Evolutionary conservation across 1,140 invertebrate species (phyloP).

Genomic region (Macrotrachela quadricornifera): DNA sequence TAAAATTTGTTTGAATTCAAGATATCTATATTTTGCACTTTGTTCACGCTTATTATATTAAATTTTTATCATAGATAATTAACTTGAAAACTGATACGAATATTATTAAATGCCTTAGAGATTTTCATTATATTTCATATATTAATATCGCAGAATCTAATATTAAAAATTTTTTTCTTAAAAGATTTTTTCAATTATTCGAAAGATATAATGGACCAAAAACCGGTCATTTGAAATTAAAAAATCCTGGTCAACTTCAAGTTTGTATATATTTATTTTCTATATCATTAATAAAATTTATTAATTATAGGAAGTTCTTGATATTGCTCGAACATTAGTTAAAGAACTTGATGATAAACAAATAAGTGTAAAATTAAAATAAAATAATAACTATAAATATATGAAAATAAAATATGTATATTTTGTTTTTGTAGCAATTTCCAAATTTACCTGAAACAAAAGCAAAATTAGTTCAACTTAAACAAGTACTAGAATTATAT

Average conservation of each 20-base stretch:
- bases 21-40: too few relatives aligned
- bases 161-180: slow-evolving; percentile 7
- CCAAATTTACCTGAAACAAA: slow-evolving; percentile 46
- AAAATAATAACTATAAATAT: too few relatives aligned
- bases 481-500: slow-evolving; percentile 94
- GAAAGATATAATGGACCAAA: slow-evolving; percentile 87
- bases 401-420: slow-evolving; percentile 29
- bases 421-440: not conserved
- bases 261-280: too few relatives aligned
- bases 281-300: too few relatives aligned
- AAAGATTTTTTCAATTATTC: slow-evolving; percentile 91
- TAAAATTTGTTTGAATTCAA: too few relatives aligned
- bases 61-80: too few relatives aligned
- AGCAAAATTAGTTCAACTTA: slow-evolving; percentile 85
- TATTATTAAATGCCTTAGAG: too few relatives aligned
- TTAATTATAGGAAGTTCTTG: slow-evolving; percentile 60
- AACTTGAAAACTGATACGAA: too few relatives aligned
- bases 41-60: too few relatives aligned
- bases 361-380: too few relatives aligned
- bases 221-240: slow-evolving; percentile 84
- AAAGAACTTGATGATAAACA: slow-evolving; percentile 44
- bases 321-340: slow-evolving; percentile 67
- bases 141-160: too few relatives aligned
- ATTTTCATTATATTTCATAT: too few relatives aligned
- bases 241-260: slow-evolving; percentile 63